A percentile compares a stretch with the other conserved stretches of the same genome.
Evolutionary conservation across 2,113 vertebrate species (phyloP).

Genomic region (Donacobius atricapilla): DNA sequence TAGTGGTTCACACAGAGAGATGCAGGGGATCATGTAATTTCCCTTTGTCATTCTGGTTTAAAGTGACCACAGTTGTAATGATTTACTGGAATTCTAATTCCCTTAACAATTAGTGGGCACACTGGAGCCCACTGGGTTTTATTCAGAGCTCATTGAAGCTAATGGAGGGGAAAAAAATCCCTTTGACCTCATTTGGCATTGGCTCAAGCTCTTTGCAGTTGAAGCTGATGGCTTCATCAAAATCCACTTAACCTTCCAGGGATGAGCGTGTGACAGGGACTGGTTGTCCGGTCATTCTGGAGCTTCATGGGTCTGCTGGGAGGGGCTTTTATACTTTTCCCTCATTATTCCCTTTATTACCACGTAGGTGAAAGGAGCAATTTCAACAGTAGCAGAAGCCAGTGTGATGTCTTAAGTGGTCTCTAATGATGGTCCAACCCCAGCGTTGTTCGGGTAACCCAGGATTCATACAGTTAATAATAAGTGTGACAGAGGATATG

Average conservation of each 20-base stretch:
- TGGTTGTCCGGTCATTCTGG: not conserved
- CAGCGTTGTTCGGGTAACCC: not conserved
- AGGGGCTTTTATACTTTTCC: not conserved
- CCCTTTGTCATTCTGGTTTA: not conserved
- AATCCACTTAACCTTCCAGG: conserved; percentile 50
- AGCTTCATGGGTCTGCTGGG: not conserved
- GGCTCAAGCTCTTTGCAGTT: not conserved
- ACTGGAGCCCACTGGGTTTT: not conserved
- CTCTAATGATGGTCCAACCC: not conserved
- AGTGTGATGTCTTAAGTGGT: not conserved
- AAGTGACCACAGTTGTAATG: not conserved
- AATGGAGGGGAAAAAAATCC: conserved; percentile 16
- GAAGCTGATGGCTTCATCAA: conserved; percentile 44
- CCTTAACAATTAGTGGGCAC: not conserved
- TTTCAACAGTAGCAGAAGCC: not conserved
- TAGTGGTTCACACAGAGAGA: not conserved
- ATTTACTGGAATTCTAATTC: conserved; percentile 29
- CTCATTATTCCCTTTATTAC: not conserved
- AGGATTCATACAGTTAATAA: not conserved
- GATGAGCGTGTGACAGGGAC: not conserved
- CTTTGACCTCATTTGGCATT: conserved; percentile 43
- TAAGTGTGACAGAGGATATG: not conserved
- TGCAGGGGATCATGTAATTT: not conserved
- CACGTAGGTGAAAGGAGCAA: not conserved
- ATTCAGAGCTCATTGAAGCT: conserved; percentile 21